Base-by-base conservation (phyloP, 2,888 invertebrate genomes). In the Diarsia brunnea region DNA sequence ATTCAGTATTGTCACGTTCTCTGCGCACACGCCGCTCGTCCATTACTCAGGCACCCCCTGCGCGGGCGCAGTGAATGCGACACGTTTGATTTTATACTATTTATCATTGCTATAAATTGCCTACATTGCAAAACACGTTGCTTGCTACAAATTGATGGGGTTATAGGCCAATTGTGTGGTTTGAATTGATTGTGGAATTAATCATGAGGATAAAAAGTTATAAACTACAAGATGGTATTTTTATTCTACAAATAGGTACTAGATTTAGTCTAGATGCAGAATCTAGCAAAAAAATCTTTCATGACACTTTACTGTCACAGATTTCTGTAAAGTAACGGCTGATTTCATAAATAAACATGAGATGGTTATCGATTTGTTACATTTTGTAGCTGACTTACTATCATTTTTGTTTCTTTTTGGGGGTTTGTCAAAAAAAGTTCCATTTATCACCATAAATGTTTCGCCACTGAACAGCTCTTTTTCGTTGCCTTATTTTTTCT, bases 71-170 rank as follows among this genome's bases (percentile, higher is more conserved):
- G 88, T 92, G 86, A 60, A 60, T 85, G 77, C 87, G 85, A 90
- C 92, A 92, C 91, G 93, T 92, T 91, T 93, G 92, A 93, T 94
- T 89, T 82, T 82, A 85, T 86, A 84, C 77, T 79, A 86, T 86
- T 87, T 87, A 84, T 86, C 86, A 88, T 82, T 66, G 61, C 69
- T 85, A 80, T 87, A 88, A 84, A 84, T 85, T 82, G 68, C 58
- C 51, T 58, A 76, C 69, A 68, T 82, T 73, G 80, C 81, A 71
- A 79, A 86, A 84, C 78, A 85, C n/a, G 75, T 72, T 82, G 63
- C 69, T 71, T 64, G 61, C 53, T 75, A 73, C 66, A 81, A 82
- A 87, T 85, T 78, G 58, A 80, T 85, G 81, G 75, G 82, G 78
- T 82, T 84, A 83, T 82, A 84, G 69, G 80, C 65, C 66, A 76